These are phyloP conservation scores for Parnassius mnemosyne DNA, from an alignment of 2,888 invertebrate genomes.

Conservation along the genomic window DNA sequence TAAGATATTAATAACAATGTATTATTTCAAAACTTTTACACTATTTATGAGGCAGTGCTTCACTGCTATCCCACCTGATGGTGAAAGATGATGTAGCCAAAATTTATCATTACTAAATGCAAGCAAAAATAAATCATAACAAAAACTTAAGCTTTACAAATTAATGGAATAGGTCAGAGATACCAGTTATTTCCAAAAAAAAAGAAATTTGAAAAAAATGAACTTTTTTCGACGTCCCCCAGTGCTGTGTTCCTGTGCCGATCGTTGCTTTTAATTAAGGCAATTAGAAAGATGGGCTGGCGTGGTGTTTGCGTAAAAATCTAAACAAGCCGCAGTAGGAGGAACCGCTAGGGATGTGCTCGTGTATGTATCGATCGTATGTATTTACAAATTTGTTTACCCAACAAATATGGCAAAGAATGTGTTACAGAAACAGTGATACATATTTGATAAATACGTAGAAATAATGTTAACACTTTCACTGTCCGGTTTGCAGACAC, in stretches of 20 bases:
- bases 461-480: conserved; percentile 1
- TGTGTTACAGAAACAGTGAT: not conserved
- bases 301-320: conserved; percentile 75
- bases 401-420: not conserved
- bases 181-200: conserved; percentile 19
- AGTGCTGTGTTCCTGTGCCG: conserved; percentile 43
- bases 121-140: too few species aligned
- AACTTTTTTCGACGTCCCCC: conserved; percentile 10
- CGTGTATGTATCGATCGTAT: conserved; percentile 33
- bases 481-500: too few species aligned
- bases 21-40: too few species aligned
- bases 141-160: not conserved
- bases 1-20: too few species aligned
- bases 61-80: too few species aligned
- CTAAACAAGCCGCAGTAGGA: conserved; percentile 67
- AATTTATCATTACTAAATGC: too few species aligned
- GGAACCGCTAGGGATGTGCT: conserved; percentile 35
- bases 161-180: conserved; percentile 9
- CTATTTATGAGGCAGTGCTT: too few species aligned
- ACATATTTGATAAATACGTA: not conserved
- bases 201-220: conserved; percentile 3
- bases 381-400: not conserved
- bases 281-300: conserved; percentile 74
- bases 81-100: too few species aligned
- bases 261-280: conserved; percentile 72